Conservation (phyloP, 2,113 vertebrate species). For the Semicossyphus pulcher region DNA sequence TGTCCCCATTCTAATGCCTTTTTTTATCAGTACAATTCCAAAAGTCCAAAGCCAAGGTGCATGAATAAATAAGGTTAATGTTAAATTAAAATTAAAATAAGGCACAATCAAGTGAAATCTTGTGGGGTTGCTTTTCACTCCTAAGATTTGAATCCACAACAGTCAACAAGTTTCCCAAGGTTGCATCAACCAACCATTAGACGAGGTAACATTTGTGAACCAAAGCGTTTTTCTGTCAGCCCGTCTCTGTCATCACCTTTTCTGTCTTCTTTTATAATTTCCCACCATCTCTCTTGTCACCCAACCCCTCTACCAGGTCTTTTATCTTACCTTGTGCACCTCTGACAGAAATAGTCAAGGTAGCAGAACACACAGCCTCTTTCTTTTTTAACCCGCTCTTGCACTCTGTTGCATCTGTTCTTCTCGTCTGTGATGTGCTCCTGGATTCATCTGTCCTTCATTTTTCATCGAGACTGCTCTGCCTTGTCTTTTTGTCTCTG, state of each 20-base stretch:
- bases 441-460: not conserved
- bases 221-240: not conserved
- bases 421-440: not conserved
- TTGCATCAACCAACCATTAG: not conserved
- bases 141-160: not conserved
- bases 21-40: no score
- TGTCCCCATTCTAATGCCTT: no score
- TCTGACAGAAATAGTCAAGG: not conserved
- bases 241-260: not conserved
- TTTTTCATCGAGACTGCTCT: not conserved
- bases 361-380: not conserved
- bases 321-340: slow-evolving; percentile 4
- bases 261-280: not conserved
- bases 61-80: not conserved
- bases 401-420: not conserved
- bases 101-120: not conserved
- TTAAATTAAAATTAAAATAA: no score
- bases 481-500: not conserved
- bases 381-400: not conserved
- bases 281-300: not conserved
- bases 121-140: not conserved
- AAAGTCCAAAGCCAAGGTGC: no score
- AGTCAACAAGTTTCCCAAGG: not conserved
- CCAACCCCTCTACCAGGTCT: not conserved
- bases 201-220: not conserved